phyloP scores from a whole-genome alignment of 2,888 invertebrate species.

The Lasioglossum zephyrum region DNA sequence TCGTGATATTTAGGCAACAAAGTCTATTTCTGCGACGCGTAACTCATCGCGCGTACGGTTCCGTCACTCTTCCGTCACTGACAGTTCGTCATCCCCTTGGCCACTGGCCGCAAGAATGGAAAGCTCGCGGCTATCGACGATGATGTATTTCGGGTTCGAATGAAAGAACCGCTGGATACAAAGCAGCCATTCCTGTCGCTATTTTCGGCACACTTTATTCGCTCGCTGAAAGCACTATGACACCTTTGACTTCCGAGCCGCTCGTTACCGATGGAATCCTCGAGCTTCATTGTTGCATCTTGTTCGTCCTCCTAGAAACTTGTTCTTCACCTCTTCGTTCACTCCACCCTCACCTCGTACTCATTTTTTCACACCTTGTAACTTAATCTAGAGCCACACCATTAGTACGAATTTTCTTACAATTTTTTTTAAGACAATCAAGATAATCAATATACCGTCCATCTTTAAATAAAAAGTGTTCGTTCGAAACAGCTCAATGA shows the following conservation, averaged over 20 bases:
- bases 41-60: conserved; percentile 78
- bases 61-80: conserved; percentile 79
- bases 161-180: conserved; percentile 54
- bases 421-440: not conserved
- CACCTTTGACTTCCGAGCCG: not conserved
- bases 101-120: conserved; percentile 70
- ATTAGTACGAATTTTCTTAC: no score
- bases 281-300: not conserved
- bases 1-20: conserved; percentile 69
- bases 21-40: conserved; percentile 80
- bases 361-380: not conserved
- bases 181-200: conserved; percentile 49
- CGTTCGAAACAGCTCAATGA: no score
- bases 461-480: not conserved
- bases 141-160: conserved; percentile 70
- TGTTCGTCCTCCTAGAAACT: not conserved
- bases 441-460: not conserved
- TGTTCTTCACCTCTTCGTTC: not conserved
- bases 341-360: not conserved
- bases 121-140: conserved; percentile 61
- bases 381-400: no score
- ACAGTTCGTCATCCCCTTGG: conserved; percentile 80
- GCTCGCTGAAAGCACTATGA: not conserved
- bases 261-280: not conserved
- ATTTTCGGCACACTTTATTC: conserved; percentile 27